Conservation (phyloP, 2,113 vertebrate genomes). For the Triplophysa dalaica region DNA sequence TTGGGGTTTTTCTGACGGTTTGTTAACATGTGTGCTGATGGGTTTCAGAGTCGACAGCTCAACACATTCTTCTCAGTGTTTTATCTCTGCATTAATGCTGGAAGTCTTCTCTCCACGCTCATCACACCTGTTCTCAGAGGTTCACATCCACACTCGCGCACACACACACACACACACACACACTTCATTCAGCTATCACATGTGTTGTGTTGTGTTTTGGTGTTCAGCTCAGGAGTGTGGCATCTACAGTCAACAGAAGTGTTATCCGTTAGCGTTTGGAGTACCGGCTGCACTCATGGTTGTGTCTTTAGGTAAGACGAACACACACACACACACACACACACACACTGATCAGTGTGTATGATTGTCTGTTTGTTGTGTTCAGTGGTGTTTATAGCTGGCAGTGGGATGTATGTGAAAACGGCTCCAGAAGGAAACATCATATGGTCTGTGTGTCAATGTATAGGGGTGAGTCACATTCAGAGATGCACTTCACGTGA, state of each 20-base stretch:
- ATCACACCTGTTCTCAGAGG: conserved; percentile 90
- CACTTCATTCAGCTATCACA: no score
- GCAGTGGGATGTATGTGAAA: conserved; percentile 91
- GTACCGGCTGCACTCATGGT: conserved; percentile 91
- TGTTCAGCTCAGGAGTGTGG: conserved; percentile 84
- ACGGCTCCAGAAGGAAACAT: conserved; percentile 86
- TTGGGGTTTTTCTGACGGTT: background rate
- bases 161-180: background rate
- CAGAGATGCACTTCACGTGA: no score
- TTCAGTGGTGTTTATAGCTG: conserved; percentile 86
- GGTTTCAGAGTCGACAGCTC: conserved; percentile 82
- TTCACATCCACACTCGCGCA: conserved; percentile 59
- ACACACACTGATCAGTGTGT: background rate
- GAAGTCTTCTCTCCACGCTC: conserved; percentile 91
- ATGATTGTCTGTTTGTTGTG: conserved; percentile 43
- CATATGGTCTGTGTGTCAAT: conserved; percentile 83
- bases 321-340: background rate
- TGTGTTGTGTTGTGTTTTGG: background rate
- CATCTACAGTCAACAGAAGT: conserved; percentile 79
- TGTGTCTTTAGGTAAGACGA: conserved; percentile 79
- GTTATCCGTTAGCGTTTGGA: conserved; percentile 92
- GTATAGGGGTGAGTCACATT: conserved; percentile 83
- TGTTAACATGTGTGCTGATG: background rate
- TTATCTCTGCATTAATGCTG: conserved; percentile 90
- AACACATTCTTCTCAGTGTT: conserved; percentile 93